Evolutionary conservation across 2,888 invertebrate genomes (phyloP).

Genomic region (Tipula confusa): DNA sequence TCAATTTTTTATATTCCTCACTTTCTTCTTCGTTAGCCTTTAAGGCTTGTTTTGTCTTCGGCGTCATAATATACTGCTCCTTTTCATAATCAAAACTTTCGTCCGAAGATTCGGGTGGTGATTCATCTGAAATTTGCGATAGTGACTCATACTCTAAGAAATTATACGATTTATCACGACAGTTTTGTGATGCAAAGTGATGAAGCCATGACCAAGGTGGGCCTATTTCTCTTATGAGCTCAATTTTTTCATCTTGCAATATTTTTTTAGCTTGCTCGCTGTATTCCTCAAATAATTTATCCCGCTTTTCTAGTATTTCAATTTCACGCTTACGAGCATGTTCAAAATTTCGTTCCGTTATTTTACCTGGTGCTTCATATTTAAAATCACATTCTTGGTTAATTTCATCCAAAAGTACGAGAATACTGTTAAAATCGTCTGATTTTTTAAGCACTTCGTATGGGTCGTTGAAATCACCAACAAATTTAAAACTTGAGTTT

Average conservation of each 20-base stretch:
- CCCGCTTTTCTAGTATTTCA: slow-evolving; percentile 31
- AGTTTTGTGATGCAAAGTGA: slow-evolving; percentile 38
- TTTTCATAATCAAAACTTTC: slow-evolving; percentile 36
- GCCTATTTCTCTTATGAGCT: slow-evolving; percentile 38
- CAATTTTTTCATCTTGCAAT: slow-evolving; percentile 35
- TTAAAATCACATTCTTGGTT: slow-evolving; percentile 33
- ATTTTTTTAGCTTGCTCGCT: slow-evolving; percentile 32
- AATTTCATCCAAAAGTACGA: slow-evolving; percentile 38
- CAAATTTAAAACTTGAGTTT: slow-evolving; percentile 34
- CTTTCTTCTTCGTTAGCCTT: not conserved
- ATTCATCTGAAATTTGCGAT: slow-evolving; percentile 35
- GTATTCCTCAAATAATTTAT: slow-evolving; percentile 31
- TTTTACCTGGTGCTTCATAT: slow-evolving; percentile 35
- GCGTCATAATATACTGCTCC: slow-evolving; percentile 32
- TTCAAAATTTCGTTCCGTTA: slow-evolving; percentile 34
- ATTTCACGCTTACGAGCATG: slow-evolving; percentile 36
- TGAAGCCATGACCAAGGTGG: slow-evolving; percentile 41
- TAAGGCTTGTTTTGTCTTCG: not conserved
- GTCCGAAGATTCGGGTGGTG: slow-evolving; percentile 34
- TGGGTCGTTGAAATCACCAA: slow-evolving; percentile 33
- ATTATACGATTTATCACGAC: slow-evolving; percentile 38
- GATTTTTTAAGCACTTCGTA: slow-evolving; percentile 35
- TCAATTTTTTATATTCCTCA: not conserved
- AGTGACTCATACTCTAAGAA: slow-evolving; percentile 38
- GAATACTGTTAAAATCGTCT: slow-evolving; percentile 39